A percentile compares a stretch with the other conserved stretches of the same genome.
Conservation (phyloP, 2,888 invertebrate species). For the Eumacrocentrus americanus region DNA sequence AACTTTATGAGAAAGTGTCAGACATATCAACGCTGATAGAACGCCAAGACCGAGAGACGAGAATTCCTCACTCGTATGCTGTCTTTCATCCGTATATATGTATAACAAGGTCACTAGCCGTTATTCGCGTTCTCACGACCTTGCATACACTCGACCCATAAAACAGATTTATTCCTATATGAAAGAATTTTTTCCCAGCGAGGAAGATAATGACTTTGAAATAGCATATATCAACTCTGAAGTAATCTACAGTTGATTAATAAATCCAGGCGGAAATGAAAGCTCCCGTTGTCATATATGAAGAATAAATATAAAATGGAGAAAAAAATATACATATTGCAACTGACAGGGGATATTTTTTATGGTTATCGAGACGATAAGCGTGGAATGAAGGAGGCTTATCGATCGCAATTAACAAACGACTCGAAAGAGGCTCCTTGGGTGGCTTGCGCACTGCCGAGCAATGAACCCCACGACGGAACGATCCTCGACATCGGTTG, state of each 20-base stretch:
- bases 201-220: too few species aligned
- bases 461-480: conserved; percentile 28
- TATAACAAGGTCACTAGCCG: conserved; percentile 41
- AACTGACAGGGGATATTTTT: conserved; percentile 23
- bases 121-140: conserved; percentile 55
- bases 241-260: background rate
- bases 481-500: conserved; percentile 14
- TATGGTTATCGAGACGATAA: conserved; percentile 27
- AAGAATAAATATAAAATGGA: conserved; percentile 1
- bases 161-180: too few species aligned
- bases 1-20: conserved; percentile 53
- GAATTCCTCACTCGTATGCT: conserved; percentile 39
- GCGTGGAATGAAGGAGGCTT: conserved; percentile 32
- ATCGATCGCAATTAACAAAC: conserved; percentile 55
- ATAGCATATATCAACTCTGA: too few species aligned
- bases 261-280: background rate
- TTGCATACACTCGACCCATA: too few species aligned
- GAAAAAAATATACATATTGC: background rate
- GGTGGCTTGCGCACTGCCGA: conserved; percentile 20
- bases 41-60: conserved; percentile 38
- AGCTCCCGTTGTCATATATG: too few species aligned
- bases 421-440: conserved; percentile 21
- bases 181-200: too few species aligned
- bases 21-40: conserved; percentile 41
- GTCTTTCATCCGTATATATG: conserved; percentile 36